A percentile compares a stretch with the other conserved stretches of the same genome.
Conservation (phyloP, 64 coral and sea anemone species). For the Porites lutea region DNA sequence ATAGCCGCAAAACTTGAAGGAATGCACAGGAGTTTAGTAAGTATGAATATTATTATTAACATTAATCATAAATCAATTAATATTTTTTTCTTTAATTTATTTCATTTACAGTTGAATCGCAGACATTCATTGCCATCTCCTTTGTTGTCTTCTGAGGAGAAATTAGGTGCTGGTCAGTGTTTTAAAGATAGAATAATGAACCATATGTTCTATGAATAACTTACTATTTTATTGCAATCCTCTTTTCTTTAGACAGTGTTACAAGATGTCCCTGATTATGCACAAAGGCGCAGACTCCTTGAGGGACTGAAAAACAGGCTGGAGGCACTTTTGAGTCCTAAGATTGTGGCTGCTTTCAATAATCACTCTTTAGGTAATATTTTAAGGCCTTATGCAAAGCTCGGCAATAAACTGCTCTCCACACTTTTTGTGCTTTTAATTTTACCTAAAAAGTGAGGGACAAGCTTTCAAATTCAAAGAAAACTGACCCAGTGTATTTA, state of each 20-base stretch:
- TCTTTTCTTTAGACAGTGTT: conserved; percentile 69
- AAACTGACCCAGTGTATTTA: no score
- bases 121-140: no score
- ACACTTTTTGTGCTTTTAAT: no score
- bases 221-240: neutral
- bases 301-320: conserved; percentile 98
- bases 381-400: neutral
- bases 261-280: conserved; percentile 99
- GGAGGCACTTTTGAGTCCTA: conserved; percentile 95
- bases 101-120: no score
- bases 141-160: no score
- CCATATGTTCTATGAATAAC: no score
- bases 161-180: no score
- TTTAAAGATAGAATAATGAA: no score
- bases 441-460: no score
- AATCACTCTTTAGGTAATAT: conserved; percentile 89
- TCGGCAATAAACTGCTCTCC: no score
- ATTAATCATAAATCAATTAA: neutral
- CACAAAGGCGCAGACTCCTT: conserved; percentile 85
- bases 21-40: conserved; percentile 97
- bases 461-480: no score
- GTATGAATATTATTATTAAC: neutral
- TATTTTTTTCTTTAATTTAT: neutral
- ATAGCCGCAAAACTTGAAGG: conserved; percentile 95
- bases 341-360: conserved; percentile 97